Conservation (phyloP, 2,888 invertebrate species). For the Chrysolina americana region DNA sequence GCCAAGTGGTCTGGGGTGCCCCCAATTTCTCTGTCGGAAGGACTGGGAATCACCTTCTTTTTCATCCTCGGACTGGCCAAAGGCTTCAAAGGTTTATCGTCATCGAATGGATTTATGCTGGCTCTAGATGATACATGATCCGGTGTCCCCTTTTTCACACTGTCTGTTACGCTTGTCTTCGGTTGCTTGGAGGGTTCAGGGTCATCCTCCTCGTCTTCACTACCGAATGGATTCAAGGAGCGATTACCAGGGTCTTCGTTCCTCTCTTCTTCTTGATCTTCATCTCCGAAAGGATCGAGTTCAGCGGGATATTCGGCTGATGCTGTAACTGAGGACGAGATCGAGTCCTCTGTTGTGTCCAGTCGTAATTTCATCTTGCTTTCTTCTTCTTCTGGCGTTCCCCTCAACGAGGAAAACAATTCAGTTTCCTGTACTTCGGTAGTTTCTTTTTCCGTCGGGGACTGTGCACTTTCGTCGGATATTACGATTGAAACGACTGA, state of each 20-base stretch:
- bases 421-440: neutral
- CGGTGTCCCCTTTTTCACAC: slow-evolving; percentile 35
- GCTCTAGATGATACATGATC: slow-evolving; percentile 37
- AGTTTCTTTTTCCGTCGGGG: neutral
- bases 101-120: slow-evolving; percentile 58
- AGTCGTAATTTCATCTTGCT: neutral
- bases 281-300: slow-evolving; percentile 88
- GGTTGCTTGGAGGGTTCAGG: slow-evolving; percentile 58
- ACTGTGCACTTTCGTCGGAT: slow-evolving; percentile 26
- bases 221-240: slow-evolving; percentile 42
- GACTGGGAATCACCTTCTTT: slow-evolving; percentile 31
- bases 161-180: slow-evolving; percentile 50
- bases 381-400: neutral
- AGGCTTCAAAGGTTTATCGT: slow-evolving; percentile 37
- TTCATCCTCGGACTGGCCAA: slow-evolving; percentile 40
- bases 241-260: slow-evolving; percentile 26
- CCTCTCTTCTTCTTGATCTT: slow-evolving; percentile 70
- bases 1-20: slow-evolving; percentile 22
- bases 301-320: slow-evolving; percentile 76
- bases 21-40: slow-evolving; percentile 37
- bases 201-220: slow-evolving; percentile 65
- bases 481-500: slow-evolving; percentile 6
- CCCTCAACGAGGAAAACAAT: neutral
- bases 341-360: neutral
- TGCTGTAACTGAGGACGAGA: neutral